Evolutionary conservation across 2,888 invertebrate genomes (phyloP).

Genomic region (Abrostola triplasia): DNA sequence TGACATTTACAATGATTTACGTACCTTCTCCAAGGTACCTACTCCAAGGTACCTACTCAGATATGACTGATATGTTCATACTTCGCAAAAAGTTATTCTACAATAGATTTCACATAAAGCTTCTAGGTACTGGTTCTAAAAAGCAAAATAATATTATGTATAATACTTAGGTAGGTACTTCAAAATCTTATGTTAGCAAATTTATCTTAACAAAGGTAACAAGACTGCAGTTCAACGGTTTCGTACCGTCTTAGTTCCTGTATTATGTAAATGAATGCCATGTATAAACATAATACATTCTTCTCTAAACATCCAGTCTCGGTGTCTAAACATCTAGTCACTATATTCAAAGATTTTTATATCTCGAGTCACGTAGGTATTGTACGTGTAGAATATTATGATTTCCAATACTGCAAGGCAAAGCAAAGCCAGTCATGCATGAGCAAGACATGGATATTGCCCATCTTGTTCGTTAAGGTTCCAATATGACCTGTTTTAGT

Average conservation of each 20-base stretch:
- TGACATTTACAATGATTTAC: too few species aligned
- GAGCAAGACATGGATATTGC: constrained; percentile 50
- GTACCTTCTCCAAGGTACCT: too few species aligned
- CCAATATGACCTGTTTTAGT: constrained; percentile 21
- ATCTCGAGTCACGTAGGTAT: constrained; percentile 55
- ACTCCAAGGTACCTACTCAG: too few species aligned
- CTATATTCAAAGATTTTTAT: constrained; percentile 47
- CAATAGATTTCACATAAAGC: too few species aligned
- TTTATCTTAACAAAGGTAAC: neutral
- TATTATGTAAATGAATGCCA: constrained; percentile 36
- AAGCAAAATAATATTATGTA: too few species aligned
- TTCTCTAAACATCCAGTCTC: constrained; percentile 31
- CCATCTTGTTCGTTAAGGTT: constrained; percentile 25
- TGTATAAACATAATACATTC: constrained; percentile 24
- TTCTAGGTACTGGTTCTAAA: too few species aligned
- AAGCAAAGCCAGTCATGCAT: constrained; percentile 56
- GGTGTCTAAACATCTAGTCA: constrained; percentile 35
- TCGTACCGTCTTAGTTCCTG: constrained; percentile 3
- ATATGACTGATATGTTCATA: too few species aligned
- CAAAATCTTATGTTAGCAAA: neutral
- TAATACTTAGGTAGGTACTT: too few species aligned
- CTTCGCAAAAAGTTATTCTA: too few species aligned
- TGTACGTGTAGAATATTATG: constrained; percentile 59
- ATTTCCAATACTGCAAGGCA: constrained; percentile 57
- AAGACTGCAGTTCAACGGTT: constrained; percentile 13